These are phyloP conservation scores for Oxyscelio sp. DNA, from an alignment of 2,888 invertebrate species.

Conservation along the genomic window DNA sequence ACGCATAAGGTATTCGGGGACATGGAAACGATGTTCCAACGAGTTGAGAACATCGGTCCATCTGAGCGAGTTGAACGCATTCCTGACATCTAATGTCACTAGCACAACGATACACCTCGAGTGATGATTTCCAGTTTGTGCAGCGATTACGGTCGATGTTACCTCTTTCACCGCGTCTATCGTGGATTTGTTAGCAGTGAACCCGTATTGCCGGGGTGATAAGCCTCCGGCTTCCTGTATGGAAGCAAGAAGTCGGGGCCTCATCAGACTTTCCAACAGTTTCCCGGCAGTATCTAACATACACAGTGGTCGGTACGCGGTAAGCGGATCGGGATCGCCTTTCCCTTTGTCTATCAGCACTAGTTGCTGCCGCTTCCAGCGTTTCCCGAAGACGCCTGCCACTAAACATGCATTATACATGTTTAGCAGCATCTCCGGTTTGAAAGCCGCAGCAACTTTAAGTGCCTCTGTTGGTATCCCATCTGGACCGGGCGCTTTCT, in stretches of 20 bases:
- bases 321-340: not conserved
- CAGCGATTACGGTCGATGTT: not conserved
- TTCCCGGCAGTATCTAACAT: slow-evolving; percentile 39
- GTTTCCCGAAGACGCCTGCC: slow-evolving; percentile 41
- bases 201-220: slow-evolving; percentile 9
- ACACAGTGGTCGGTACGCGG: slow-evolving; percentile 67
- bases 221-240: not conserved
- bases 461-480: slow-evolving; percentile 73
- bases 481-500: slow-evolving; percentile 75
- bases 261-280: slow-evolving; percentile 10
- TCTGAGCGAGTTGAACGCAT: slow-evolving; percentile 8
- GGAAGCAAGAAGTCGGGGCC: not conserved
- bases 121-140: not conserved
- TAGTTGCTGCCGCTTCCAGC: slow-evolving; percentile 59
- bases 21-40: not conserved
- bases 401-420: slow-evolving; percentile 40
- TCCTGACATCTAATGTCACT: slow-evolving; percentile 1
- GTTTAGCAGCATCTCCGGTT: slow-evolving; percentile 38
- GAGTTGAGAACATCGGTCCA: not conserved
- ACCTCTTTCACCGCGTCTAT: not conserved
- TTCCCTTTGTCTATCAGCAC: slow-evolving; percentile 16
- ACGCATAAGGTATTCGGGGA: not conserved
- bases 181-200: not conserved
- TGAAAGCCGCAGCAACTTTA: slow-evolving; percentile 37
- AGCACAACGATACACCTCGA: slow-evolving; percentile 6